Evolutionary conservation across 2,888 invertebrate species (phyloP).

Genomic region (Oeneis ivallda): DNA sequence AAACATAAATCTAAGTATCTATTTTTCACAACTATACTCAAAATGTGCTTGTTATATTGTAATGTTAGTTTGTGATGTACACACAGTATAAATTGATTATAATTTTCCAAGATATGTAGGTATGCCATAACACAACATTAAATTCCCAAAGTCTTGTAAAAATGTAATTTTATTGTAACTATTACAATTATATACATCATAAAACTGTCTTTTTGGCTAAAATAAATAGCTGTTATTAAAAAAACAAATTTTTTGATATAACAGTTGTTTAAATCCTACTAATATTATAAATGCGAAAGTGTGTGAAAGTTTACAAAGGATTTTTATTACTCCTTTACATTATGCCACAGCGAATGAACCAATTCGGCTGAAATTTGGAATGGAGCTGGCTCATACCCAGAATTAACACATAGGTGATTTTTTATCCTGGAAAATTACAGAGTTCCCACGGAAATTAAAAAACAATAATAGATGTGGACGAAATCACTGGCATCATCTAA

Average conservation of each 20-base stretch:
- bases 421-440: no score
- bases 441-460: no score
- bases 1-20: not conserved
- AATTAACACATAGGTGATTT: no score
- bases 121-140: not conserved
- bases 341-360: no score
- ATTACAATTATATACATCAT: not conserved
- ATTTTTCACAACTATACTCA: not conserved
- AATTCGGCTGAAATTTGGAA: no score
- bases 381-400: no score
- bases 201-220: not conserved
- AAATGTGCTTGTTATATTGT: not conserved
- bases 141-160: not conserved
- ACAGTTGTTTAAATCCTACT: not conserved
- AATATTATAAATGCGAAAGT: no score
- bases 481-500: no score
- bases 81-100: not conserved
- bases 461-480: no score
- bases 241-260: not conserved
- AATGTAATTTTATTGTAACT: not conserved
- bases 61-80: not conserved
- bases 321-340: no score
- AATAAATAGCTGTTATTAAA: constrained; percentile 6
- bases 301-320: no score
- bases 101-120: constrained; percentile 3